Percentiles rank a stretch among this genome's conserved stretches.
phyloP scores from a whole-genome alignment of 2,113 vertebrate species.

The Indri indri region DNA sequence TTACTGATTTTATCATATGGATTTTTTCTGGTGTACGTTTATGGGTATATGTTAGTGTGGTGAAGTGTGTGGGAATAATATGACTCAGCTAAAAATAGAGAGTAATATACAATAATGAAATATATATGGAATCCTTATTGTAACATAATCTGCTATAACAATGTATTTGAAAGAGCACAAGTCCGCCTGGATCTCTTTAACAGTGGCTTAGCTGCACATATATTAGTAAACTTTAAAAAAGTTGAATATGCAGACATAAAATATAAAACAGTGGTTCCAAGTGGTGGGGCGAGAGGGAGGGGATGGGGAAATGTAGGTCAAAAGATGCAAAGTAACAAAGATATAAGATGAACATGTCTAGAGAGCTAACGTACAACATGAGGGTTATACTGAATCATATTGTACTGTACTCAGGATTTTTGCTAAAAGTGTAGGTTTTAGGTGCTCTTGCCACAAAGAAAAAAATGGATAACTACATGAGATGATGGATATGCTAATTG shows the following conservation, averaged over 20 bases:
- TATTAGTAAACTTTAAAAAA: neutral
- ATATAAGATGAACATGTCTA: neutral
- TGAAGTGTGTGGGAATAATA: neutral
- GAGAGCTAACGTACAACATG: too few relatives aligned
- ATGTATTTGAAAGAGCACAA: neutral
- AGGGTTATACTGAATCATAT: neutral
- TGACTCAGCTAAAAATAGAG: neutral
- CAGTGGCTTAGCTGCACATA: neutral
- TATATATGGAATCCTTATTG: neutral
- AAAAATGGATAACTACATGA: neutral
- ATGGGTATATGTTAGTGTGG: neutral
- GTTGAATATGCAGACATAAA: neutral
- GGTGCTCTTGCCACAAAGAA: neutral
- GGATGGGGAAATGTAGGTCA: too few relatives aligned
- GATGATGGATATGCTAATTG: neutral
- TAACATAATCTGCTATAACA: neutral
- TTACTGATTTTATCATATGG: conserved; percentile 17
- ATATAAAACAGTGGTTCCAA: neutral
- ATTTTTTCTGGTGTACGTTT: neutral
- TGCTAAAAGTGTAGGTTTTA: neutral
- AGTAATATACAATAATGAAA: neutral
- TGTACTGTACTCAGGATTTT: neutral
- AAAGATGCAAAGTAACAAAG: neutral
- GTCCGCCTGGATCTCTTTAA: neutral
- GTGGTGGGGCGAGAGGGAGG: neutral